Base-by-base conservation (phyloP, 2,888 invertebrate genomes). In the Cryptocheilus praepositus region DNA sequence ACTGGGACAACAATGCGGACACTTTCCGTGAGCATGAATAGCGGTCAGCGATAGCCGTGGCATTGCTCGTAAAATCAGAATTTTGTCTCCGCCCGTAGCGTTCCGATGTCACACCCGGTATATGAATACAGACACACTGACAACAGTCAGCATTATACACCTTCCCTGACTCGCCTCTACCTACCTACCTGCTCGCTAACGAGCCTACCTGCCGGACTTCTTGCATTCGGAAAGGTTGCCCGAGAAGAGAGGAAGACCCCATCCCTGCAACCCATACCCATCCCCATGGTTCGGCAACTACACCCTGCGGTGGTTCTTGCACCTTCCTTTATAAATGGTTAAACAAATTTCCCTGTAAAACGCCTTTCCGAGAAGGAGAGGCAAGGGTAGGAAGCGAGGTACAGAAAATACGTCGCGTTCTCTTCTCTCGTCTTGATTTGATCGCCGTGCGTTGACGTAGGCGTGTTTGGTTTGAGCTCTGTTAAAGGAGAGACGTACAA, bases 121-220 rank as follows among this genome's bases (percentile, higher is more conserved):
- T 68, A 83, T 78, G 63, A 69, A 77, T 76, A 80, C 80, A 81
- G 80, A 81, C 81, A 76, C 80, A 80, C 80, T 74, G 83, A 80
- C 82, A 82, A 84, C 84, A 83, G 84, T 85, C 82, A 83, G 81
- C 76, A 81, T 82, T 83, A 81, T 82, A 80, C 80, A 80, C 78
- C 78, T 81, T 79, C 76, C 77, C 80, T 79, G 79, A 74, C 78
- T 79, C 72, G 74, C 68, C 73, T 71, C 80, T 81, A 76, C 80
- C 36, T 36, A 36, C 83, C 85, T 87, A 86, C 87, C 87, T 86
- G 86, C 82, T 83, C 81, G 85, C 85, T 86, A 87, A 88, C 86
- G 85, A 88, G 86, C 86, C 86, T 88, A 87, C 87, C 85, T 86
- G 86, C 87, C 85, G 86, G 84, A 86, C 85, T 87, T 86, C 86